Base-by-base conservation (phyloP, 1,140 invertebrate genomes). In the Chironomus tepperi region DNA sequence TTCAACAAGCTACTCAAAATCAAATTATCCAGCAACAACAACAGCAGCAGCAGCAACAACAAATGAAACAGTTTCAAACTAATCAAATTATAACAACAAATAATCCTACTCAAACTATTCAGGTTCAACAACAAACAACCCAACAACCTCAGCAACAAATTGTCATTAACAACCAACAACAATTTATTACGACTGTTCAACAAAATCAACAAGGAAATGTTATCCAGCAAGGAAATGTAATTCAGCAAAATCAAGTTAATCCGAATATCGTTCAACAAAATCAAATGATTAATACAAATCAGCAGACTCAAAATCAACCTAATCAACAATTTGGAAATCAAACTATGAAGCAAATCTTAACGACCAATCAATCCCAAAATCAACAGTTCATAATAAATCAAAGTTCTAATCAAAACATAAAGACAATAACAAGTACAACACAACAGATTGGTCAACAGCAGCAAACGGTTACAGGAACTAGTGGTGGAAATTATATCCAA, bases 1-100 rank as follows among this genome's bases (percentile, higher is more conserved):
- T 84, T 5, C 84, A 85, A 76, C 83, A 84, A 75, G 83, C 83
- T 12, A 81, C 79, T 0, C 83, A 57, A 70, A 73, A 73, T 75
- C 75, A 73, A 24, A 76, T 75, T 43, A 19, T 34, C 3, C 15
- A 15, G 12, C 42, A 10, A n/a, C 21, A 24, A 43, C 76, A 73
- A 24, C 77, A 75, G 47, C 73, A 73, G 19, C 15, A 15, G 12
- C 42, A 10, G 6, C 21, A 24, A 43, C 76, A 73, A 21, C 78
- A 78, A 42, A 76, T 75, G 15, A 77, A 77, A 72, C 76, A 77
- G 64, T 73, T 78, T 75, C 73, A 74, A 65, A 16, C 16, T n/a
- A 34, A 57, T 9, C 73, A 74, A 57, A 57, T 57, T 2, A 57
- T 57, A 76, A 24, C 77, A 76, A 42, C 75, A 75, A 42, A 73